Percentiles rank a stretch among this genome's conserved stretches.
These are phyloP conservation scores for Acleris laterana DNA, from an alignment of 2,888 invertebrate genomes.

Conservation along the genomic window DNA sequence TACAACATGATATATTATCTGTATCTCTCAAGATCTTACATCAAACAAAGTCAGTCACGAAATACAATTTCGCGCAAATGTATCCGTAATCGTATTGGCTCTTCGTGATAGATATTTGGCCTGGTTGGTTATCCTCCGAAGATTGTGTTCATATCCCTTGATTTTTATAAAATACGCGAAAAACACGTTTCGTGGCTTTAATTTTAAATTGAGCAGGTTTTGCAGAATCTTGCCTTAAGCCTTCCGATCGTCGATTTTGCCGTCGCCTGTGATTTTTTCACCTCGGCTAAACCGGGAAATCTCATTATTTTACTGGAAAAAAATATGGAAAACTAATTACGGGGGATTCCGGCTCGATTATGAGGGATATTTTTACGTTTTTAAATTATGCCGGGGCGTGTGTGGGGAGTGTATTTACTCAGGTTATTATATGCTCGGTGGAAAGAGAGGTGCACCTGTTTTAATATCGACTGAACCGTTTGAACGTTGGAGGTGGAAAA, in stretches of 20 bases:
- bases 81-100: slow-evolving; percentile 44
- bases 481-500: too few relatives aligned
- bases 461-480: too few relatives aligned
- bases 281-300: slow-evolving; percentile 61
- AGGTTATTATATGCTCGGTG: neutral
- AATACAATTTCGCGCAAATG: slow-evolving; percentile 40
- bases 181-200: slow-evolving; percentile 85
- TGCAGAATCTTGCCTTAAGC: slow-evolving; percentile 79
- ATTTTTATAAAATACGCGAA: slow-evolving; percentile 84
- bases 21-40: neutral
- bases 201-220: slow-evolving; percentile 84
- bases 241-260: slow-evolving; percentile 68
- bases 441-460: neutral
- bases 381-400: slow-evolving; percentile 9
- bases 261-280: slow-evolving; percentile 60
- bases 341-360: slow-evolving; percentile 53
- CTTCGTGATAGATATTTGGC: slow-evolving; percentile 45
- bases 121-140: slow-evolving; percentile 74
- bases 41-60: slow-evolving; percentile 17
- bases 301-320: slow-evolving; percentile 67
- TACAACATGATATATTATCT: too few relatives aligned
- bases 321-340: slow-evolving; percentile 76
- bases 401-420: neutral
- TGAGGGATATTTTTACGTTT: slow-evolving; percentile 17
- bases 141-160: slow-evolving; percentile 80